A percentile compares a stretch with the other conserved stretches of the same genome.
Evolutionary conservation across 1,140 invertebrate species (phyloP).

Genomic region (Brachionus asplanchnoidis): DNA sequence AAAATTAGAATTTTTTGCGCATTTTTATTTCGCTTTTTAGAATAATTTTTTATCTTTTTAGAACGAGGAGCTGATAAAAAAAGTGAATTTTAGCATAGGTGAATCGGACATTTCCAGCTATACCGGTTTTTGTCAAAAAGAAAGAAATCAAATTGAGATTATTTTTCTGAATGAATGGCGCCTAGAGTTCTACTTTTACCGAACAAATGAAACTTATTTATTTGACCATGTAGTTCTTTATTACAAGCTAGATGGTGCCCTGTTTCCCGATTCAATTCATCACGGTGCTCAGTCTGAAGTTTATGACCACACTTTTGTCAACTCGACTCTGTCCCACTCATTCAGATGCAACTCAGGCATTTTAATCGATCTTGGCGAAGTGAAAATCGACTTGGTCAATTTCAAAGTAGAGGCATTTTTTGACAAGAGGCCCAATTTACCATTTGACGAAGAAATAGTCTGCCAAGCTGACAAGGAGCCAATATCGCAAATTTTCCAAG

Average conservation of each 20-base stretch:
- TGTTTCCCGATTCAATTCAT: slow-evolving; percentile 1
- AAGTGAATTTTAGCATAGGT: not conserved
- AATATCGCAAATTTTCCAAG: not conserved
- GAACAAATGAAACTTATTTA: not conserved
- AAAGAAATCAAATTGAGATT: not conserved
- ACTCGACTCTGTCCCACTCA: not conserved
- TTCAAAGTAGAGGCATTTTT: slow-evolving; percentile 26
- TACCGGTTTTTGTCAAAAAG: slow-evolving; percentile 2
- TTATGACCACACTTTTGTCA: not conserved
- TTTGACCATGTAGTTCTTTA: slow-evolving; percentile 38
- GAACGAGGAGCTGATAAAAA: not conserved
- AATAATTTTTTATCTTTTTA: not conserved
- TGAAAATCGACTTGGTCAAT: not conserved
- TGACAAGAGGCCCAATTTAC: slow-evolving; percentile 30
- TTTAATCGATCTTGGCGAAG: not conserved
- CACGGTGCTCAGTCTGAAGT: slow-evolving; percentile 30
- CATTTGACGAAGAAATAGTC: slow-evolving; percentile 21
- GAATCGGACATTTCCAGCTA: not conserved
- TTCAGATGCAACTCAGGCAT: slow-evolving; percentile 10
- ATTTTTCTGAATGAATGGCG: slow-evolving; percentile 23
- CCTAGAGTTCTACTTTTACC: slow-evolving; percentile 26
- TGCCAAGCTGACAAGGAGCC: not conserved
- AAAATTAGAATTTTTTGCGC: not conserved
- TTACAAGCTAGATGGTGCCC: not conserved
- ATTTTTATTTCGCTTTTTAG: not conserved